Evolutionary conservation across 2,797 vertebrate species (phyloP).

Genomic region (Lacerta agilis): DNA sequence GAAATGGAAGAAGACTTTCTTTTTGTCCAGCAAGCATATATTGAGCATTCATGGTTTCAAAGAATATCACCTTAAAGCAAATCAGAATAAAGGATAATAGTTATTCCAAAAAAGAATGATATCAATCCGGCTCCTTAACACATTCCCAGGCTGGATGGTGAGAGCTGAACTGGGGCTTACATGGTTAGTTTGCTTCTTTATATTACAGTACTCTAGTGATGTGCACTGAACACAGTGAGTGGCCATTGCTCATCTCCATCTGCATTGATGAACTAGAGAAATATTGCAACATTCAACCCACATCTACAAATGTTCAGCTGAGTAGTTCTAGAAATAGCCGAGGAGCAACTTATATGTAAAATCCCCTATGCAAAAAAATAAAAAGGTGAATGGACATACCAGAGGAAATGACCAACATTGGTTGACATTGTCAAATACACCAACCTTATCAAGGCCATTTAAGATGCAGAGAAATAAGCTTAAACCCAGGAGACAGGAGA

Average conservation of each 20-base stretch:
- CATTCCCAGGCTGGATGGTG: not conserved
- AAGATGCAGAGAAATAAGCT: no score
- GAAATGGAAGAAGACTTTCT: not conserved
- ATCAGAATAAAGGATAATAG: not conserved
- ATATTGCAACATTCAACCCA: no score
- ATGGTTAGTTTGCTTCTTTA: not conserved
- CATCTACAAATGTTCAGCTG: not conserved
- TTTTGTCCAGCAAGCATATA: not conserved
- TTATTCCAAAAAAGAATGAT: not conserved
- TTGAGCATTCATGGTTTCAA: not conserved
- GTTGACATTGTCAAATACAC: no score
- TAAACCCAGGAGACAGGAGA: not conserved
- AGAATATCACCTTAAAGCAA: slow-evolving; percentile 16
- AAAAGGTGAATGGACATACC: not conserved
- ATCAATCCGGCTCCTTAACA: not conserved
- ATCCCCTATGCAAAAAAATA: not conserved
- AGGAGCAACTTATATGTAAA: not conserved
- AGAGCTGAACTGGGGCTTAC: not conserved
- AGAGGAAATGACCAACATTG: no score
- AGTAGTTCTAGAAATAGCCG: not conserved
- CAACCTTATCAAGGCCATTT: no score
- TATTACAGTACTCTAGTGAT: not conserved
- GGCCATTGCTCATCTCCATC: not conserved
- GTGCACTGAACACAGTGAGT: not conserved
- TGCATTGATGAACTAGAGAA: no score